A percentile compares a stretch with the other conserved stretches of the same genome.
Evolutionary conservation across 2,797 vertebrate genomes (phyloP).

Genomic region (Sebastes nivosus): DNA sequence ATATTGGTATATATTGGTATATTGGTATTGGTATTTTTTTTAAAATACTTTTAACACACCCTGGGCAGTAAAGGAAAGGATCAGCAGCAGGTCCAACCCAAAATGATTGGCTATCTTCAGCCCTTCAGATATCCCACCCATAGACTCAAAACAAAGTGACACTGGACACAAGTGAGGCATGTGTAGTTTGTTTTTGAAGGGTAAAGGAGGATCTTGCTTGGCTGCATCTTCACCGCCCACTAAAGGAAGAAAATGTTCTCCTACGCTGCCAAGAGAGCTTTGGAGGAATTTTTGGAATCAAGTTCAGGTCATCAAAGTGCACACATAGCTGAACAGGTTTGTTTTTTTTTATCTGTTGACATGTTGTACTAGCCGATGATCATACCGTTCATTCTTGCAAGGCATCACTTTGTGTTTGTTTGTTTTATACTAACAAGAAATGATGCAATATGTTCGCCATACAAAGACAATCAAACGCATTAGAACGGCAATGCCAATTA

Average conservation of each 20-base stretch:
- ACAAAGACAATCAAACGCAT: neutral
- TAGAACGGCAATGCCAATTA: neutral
- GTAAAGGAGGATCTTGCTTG: conserved; percentile 24
- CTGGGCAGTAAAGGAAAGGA: too few species aligned
- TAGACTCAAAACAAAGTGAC: neutral
- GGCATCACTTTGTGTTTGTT: neutral
- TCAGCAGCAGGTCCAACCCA: neutral
- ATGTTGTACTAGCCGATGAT: neutral
- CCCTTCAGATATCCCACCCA: neutral
- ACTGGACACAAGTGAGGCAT: neutral
- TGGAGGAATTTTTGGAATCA: conserved; percentile 48
- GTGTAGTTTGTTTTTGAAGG: neutral
- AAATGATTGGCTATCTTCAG: neutral
- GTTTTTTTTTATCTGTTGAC: neutral
- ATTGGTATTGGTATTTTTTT: too few species aligned
- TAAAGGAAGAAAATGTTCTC: conserved; percentile 46
- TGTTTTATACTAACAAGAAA: neutral
- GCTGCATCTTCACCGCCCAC: conserved; percentile 39
- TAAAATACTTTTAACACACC: neutral
- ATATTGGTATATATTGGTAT: neutral
- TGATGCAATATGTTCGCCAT: neutral
- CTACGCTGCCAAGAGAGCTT: conserved; percentile 34
- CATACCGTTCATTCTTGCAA: neutral
- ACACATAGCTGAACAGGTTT: conserved; percentile 33
- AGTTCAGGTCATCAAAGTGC: conserved; percentile 41